A percentile compares a stretch with the other conserved stretches of the same genome.
Evolutionary conservation across 2,113 vertebrate species (phyloP).

Genomic region (Pteronura brasiliensis): DNA sequence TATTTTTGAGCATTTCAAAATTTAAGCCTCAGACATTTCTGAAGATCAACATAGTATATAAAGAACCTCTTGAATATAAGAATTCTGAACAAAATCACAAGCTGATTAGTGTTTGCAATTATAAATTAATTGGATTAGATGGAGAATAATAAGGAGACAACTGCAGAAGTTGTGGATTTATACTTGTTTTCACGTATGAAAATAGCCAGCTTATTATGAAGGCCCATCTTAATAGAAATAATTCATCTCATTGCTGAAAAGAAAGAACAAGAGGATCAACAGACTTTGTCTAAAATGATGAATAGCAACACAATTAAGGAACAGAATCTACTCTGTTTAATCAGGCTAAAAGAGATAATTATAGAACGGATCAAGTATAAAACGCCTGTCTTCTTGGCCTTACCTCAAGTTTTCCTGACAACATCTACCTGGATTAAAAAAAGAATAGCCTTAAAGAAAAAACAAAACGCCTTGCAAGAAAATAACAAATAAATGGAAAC

Average conservation of each 20-base stretch:
- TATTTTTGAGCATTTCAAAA: slow-evolving; percentile 11
- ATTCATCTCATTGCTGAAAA: neutral
- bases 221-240: neutral
- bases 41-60: neutral
- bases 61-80: neutral
- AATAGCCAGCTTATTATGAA: neutral
- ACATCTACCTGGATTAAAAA: slow-evolving; percentile 50
- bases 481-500: slow-evolving; percentile 4
- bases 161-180: neutral
- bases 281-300: neutral
- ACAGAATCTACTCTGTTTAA: neutral
- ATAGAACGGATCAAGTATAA: neutral
- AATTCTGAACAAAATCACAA: slow-evolving; percentile 33
- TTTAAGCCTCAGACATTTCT: slow-evolving; percentile 16
- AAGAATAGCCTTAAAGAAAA: neutral
- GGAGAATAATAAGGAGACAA: neutral
- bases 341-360: slow-evolving; percentile 7
- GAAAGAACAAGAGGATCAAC: neutral
- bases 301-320: neutral
- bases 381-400: slow-evolving; percentile 21
- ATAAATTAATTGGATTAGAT: neutral
- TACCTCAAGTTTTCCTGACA: slow-evolving; percentile 61
- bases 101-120: neutral
- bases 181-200: neutral
- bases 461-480: slow-evolving; percentile 11